Evolutionary conservation across 2,113 vertebrate genomes (phyloP).

Genomic region (Eonycteris spelaea): DNA sequence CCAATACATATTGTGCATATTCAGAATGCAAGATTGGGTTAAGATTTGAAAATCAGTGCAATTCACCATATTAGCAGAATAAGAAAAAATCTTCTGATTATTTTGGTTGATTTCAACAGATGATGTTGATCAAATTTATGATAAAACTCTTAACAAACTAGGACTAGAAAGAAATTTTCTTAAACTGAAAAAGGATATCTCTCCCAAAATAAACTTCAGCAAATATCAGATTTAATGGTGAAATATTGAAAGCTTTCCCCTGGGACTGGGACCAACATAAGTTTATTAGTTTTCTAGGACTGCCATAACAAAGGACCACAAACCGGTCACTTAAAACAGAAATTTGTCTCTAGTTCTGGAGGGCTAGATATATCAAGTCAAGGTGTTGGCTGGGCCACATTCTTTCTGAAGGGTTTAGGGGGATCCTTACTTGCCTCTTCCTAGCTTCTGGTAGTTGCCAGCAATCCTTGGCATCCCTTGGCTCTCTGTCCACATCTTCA

Average conservation of each 20-base stretch:
- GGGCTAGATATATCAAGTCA: background rate
- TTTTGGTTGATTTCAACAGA: background rate
- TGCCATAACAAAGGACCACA: background rate
- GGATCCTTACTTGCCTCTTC: background rate
- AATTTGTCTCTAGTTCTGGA: background rate
- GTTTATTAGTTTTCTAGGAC: background rate
- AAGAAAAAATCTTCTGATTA: background rate
- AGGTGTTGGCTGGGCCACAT: background rate
- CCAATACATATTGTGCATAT: background rate
- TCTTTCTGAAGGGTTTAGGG: background rate
- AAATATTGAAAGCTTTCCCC: background rate
- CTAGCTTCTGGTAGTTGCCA: background rate
- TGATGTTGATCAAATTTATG: background rate
- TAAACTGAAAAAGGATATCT: background rate
- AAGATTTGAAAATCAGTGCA: slow-evolving; percentile 24
- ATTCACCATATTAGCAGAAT: background rate
- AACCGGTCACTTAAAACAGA: background rate
- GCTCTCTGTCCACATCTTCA: background rate
- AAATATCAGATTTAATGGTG: background rate
- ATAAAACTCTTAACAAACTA: background rate
- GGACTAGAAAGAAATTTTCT: background rate
- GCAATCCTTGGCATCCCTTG: too few species aligned
- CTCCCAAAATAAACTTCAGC: background rate
- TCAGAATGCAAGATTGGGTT: background rate
- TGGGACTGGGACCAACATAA: background rate